Conservation (phyloP, 2,113 vertebrate genomes). For the Charadrius vociferus region DNA sequence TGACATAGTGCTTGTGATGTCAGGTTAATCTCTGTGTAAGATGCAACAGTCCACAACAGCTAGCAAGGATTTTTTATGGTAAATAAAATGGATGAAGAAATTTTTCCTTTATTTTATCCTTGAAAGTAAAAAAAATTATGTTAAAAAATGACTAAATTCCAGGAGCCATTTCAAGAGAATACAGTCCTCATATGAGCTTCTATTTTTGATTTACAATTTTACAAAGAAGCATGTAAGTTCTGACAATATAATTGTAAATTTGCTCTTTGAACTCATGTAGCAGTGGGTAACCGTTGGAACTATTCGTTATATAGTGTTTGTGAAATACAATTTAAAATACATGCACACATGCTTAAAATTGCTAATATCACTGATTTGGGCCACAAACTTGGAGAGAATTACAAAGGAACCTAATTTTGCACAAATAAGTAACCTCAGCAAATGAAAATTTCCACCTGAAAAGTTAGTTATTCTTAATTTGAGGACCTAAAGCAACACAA, state of each 20-base stretch:
- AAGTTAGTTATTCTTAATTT: not conserved
- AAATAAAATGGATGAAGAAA: not conserved
- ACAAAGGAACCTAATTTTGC: not conserved
- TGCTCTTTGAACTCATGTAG: not conserved
- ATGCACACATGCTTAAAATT: not conserved
- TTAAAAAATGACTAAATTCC: not conserved
- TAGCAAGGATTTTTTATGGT: not conserved
- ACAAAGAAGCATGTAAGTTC: not conserved
- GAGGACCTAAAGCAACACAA: not conserved
- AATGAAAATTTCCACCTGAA: not conserved
- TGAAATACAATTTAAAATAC: not conserved
- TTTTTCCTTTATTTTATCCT: not conserved
- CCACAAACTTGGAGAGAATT: not conserved
- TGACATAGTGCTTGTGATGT: not conserved
- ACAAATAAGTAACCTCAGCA: not conserved
- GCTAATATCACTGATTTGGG: not conserved
- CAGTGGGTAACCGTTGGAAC: not conserved
- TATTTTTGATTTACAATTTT: not conserved
- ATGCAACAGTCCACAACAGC: not conserved
- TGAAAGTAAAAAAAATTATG: not conserved
- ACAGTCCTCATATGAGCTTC: accelerated
- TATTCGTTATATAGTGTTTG: not conserved
- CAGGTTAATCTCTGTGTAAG: not conserved
- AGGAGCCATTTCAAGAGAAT: not conserved
- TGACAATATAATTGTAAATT: not conserved